Evolutionary conservation across 2,797 vertebrate species (phyloP), one percentile per base, ranked within the genome.

Genomic region (Anas bahamensis): DNA sequence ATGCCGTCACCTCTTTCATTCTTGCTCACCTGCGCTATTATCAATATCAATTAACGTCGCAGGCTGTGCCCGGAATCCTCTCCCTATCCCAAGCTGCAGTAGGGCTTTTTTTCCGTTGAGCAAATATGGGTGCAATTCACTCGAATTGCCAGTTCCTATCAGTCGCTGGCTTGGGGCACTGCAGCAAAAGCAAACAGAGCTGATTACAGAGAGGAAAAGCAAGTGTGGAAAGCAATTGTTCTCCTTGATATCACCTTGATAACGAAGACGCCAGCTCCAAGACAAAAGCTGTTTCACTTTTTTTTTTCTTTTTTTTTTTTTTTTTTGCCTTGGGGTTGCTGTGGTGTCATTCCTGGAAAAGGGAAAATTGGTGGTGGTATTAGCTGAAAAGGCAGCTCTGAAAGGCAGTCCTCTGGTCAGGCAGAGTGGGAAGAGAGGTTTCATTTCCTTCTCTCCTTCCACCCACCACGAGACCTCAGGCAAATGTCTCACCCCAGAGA

Each of bases 151-250:
- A 91, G 1, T 16, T 61, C 72, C 89, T 94, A 83, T 92, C 93
- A 80, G 82, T n/a, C 16, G 41, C 61, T 46, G 94, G 26, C 39
- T 41, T 22, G 86, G 75, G 88, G 84, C 70, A 56, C 37, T 23
- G 13, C 39, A 44, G 88, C 42, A 1, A 85, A 84, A 91, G 88
- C 96, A 96, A 96, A 96, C 92, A 96, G 13, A 17, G 59, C 75
- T 64, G 92, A 83, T 52, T 88, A 59, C 9, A 66, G 46, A 78
- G 66, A 88, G 84, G 94, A 73, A 95, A 81, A 86, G 89, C 33
- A 46, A 75, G 82, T n/a, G 84, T 70, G 88, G 84, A 82, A 72
- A 90, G 76, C 50, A 46, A 93, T 94, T 94, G 90, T 94, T 95
- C 86, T 85, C 56, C 0, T 74, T 71, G 53, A 9, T 70, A 86